phyloP scores from a whole-genome alignment of 2,113 vertebrate genomes.

The Eretmochelys imbricata region DNA sequence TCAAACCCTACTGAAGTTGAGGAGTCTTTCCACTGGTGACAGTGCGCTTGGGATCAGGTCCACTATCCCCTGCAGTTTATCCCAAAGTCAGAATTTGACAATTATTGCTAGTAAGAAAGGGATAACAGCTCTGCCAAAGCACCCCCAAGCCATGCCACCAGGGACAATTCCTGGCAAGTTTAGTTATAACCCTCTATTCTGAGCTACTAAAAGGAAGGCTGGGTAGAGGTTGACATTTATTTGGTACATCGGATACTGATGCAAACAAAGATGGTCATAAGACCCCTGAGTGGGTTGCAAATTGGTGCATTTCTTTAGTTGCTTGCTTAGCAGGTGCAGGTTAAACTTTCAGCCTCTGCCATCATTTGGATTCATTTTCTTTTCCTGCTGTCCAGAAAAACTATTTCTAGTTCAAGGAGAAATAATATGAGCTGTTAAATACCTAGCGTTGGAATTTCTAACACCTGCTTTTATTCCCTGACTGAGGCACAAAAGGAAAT shows the following conservation, averaged over 20 bases:
- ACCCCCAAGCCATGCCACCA: background rate
- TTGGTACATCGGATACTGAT: background rate
- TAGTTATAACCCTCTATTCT: background rate
- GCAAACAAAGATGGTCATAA: background rate
- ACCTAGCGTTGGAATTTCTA: slow-evolving; percentile 9
- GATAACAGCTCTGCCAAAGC: background rate
- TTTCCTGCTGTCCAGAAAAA: background rate
- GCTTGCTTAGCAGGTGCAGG: background rate
- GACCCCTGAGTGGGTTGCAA: background rate
- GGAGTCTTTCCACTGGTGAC: background rate
- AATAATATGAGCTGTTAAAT: background rate
- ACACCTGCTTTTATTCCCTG: slow-evolving; percentile 46
- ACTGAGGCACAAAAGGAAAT: slow-evolving; percentile 14
- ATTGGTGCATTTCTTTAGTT: background rate
- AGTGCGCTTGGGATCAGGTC: background rate
- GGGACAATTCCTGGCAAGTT: background rate
- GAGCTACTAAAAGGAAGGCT: background rate
- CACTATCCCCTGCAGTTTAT: background rate
- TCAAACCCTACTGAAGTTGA: background rate
- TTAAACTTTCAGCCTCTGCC: background rate
- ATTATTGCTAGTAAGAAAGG: background rate
- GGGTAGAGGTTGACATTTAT: background rate
- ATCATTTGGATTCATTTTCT: background rate
- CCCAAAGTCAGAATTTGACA: background rate
- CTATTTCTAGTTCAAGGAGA: background rate